A percentile compares a stretch with the other conserved stretches of the same genome.
phyloP scores from a whole-genome alignment of 2,113 vertebrate genomes.

The Himantopus leucocephalus region DNA sequence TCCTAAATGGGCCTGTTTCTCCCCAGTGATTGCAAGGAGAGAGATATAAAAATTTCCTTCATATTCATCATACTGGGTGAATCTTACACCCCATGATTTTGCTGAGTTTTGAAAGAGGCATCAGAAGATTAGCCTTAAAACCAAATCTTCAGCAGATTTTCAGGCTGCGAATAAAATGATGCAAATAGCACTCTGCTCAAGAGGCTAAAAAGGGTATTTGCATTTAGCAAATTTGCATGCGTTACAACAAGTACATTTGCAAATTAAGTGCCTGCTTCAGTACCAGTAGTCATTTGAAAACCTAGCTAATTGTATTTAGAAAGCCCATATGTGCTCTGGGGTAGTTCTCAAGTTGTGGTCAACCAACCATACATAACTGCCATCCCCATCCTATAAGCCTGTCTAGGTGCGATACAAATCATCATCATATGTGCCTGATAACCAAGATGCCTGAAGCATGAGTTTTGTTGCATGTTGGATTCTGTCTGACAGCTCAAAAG shows the following conservation, averaged over 20 bases:
- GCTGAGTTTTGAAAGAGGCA: background rate
- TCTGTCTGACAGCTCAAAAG: background rate
- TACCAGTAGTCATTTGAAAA: background rate
- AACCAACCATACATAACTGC: background rate
- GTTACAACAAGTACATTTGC: background rate
- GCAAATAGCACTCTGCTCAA: background rate
- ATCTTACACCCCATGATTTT: background rate
- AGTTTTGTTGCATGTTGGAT: background rate
- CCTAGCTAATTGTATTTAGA: background rate
- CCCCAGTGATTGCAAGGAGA: background rate
- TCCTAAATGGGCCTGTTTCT: background rate
- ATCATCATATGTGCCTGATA: background rate
- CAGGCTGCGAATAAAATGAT: background rate
- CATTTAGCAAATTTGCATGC: background rate
- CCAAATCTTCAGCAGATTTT: background rate
- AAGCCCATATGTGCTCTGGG: background rate
- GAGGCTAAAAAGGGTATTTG: background rate
- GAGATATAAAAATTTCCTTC: background rate
- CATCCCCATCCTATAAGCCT: background rate
- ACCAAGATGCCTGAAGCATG: background rate
- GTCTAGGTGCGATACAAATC: background rate
- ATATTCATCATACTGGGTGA: background rate
- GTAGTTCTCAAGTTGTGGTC: background rate
- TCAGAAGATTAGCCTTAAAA: background rate
- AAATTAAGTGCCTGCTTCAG: background rate